Evolutionary conservation across 2,888 invertebrate species (phyloP), one percentile per base, ranked within the genome.

Genomic region (Morinoia aosen): DNA sequence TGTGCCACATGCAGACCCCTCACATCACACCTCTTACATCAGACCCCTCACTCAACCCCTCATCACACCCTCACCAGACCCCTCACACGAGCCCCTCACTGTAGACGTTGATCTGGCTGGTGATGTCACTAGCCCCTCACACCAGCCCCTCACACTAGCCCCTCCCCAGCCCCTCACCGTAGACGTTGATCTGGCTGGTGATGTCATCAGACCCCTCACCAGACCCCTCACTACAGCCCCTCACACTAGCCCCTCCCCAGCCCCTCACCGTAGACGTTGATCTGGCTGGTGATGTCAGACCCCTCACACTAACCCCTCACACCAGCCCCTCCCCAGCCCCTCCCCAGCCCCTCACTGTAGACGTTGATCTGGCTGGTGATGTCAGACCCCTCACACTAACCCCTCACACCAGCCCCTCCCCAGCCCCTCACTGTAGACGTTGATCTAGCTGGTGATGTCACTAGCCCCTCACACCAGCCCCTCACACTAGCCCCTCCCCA

Each of bases 101-200:
- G 25, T 96, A 95, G 12, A 96, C 96, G 8, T 95, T 96, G 48
- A 96, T 96, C 19, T 95, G 76, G 14, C 96, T 96, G 10, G 96
- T 76, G 0, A 96, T 95, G 33, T 96, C 96, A n/a, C n/a, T n/a
- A n/a, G n/a, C n/a, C n/a, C n/a, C n/a, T n/a, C n/a, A n/a, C n/a
- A n/a, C n/a, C n/a, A n/a, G n/a, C n/a, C n/a, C n/a, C n/a, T 14
- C 96, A 96, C 14, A 96, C 94, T 16, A 91, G 10, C 11, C 48
- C 5, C 48, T 16, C 12, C 8, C 40, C 12, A 39, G 8, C 39
- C 25, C 12, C 91, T 91, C 56, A 48, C 91, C 10, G 48, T 91
- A 91, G 40, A 48, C 56, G 25, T 91, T 91, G 91, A 91, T 91
- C 19, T 16, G 40, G 39, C 91, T 91, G 48, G 91, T 91, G 19